phyloP scores from a whole-genome alignment of 2,113 vertebrate species.

The Neolamprologus tretocephalus region DNA sequence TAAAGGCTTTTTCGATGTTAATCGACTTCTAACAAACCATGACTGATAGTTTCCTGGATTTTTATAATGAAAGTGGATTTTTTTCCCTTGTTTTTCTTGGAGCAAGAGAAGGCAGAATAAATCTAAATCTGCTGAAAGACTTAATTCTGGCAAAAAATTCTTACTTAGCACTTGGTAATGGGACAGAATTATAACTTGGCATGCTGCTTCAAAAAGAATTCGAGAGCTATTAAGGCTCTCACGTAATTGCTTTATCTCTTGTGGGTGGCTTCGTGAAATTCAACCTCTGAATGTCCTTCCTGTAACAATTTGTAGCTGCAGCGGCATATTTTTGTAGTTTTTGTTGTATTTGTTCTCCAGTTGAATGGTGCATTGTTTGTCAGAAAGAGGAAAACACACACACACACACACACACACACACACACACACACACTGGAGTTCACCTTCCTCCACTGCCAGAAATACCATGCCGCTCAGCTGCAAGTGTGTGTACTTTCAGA shows the following conservation, averaged over 20 bases:
- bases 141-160: background rate
- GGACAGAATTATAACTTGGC: background rate
- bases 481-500: too few relatives aligned
- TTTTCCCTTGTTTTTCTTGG: background rate
- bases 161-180: background rate
- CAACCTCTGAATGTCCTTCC: slow-evolving; percentile 4
- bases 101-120: background rate
- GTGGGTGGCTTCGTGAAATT: slow-evolving; percentile 16
- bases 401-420: background rate
- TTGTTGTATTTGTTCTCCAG: slow-evolving; percentile 29
- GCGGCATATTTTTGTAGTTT: slow-evolving; percentile 19
- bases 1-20: background rate
- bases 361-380: slow-evolving; percentile 60
- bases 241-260: background rate
- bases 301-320: slow-evolving; percentile 38
- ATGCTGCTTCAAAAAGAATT: background rate
- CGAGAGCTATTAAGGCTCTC: background rate
- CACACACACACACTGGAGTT: background rate
- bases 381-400: slow-evolving; percentile 8
- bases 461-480: too few relatives aligned
- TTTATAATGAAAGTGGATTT: background rate
- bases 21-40: slow-evolving; percentile 15
- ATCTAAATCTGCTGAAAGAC: background rate
- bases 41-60: slow-evolving; percentile 2
- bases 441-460: too few relatives aligned